phyloP scores from a whole-genome alignment of 2,888 invertebrate species.

The Pyralis farinalis region DNA sequence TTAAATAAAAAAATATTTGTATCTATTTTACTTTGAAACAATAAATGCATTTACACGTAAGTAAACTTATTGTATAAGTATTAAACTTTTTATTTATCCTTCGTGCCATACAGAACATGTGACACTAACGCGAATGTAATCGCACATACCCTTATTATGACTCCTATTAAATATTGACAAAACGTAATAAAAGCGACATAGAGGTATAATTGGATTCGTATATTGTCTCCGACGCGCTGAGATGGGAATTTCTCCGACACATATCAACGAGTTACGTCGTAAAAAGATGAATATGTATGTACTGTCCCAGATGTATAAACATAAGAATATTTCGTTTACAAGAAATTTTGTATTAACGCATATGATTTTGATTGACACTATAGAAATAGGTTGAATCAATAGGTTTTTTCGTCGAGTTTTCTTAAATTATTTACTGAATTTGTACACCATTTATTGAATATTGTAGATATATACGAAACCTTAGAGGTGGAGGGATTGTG shows the following conservation, averaged over 20 bases:
- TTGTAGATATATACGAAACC: too few species aligned
- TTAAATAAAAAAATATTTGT: too few species aligned
- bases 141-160: background rate
- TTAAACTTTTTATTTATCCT: too few species aligned
- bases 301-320: background rate
- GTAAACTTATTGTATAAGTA: too few species aligned
- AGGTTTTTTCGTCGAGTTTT: too few species aligned
- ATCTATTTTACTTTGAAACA: too few species aligned
- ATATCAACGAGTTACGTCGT: constrained; percentile 6
- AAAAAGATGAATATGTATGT: constrained; percentile 5
- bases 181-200: constrained; percentile 6
- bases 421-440: too few species aligned
- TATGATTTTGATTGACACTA: background rate
- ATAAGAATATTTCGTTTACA: constrained; percentile 1
- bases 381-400: too few species aligned
- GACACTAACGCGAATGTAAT: background rate
- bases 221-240: constrained; percentile 3
- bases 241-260: constrained; percentile 5
- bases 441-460: too few species aligned
- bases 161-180: constrained; percentile 8
- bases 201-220: constrained; percentile 6
- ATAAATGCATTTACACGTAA: too few species aligned
- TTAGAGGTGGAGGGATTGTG: too few species aligned
- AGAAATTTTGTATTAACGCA: background rate
- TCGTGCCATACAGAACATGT: background rate